Percentiles rank a stretch among this genome's conserved stretches.
phyloP scores from a whole-genome alignment of 2,113 vertebrate genomes.

The Ondatra zibethicus region DNA sequence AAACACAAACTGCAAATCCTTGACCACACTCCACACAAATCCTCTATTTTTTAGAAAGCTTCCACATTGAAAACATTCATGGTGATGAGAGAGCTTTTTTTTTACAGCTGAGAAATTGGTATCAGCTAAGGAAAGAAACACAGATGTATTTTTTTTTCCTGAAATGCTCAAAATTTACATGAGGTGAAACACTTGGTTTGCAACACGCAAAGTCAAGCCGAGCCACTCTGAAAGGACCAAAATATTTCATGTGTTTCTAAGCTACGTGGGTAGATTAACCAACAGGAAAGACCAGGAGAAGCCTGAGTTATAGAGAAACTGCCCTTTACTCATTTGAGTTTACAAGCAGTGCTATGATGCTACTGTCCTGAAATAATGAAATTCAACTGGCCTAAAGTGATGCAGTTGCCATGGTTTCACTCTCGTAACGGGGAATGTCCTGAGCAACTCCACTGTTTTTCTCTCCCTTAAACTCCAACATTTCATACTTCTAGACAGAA shows the following conservation, averaged over 20 bases:
- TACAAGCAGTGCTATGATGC: not conserved
- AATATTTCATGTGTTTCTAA: conserved; percentile 73
- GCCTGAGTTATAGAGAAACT: conserved; percentile 72
- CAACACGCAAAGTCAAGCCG: not conserved
- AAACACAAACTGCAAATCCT: conserved; percentile 4
- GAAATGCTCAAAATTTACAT: not conserved
- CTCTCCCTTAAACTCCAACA: not conserved
- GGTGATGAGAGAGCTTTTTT: not conserved
- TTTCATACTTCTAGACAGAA: not conserved
- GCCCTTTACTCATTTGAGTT: conserved; percentile 40
- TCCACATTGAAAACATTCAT: not conserved
- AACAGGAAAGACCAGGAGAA: conserved; percentile 77
- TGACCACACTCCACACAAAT: not conserved
- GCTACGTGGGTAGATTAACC: conserved; percentile 37
- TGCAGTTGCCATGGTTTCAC: not conserved
- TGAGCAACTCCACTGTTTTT: not conserved
- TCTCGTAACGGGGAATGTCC: not conserved
- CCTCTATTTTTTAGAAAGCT: not conserved
- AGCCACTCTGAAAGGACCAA: conserved; percentile 53
- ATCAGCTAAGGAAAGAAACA: not conserved
- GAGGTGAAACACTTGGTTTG: conserved; percentile 65
- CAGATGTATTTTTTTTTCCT: not conserved
- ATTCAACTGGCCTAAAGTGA: not conserved
- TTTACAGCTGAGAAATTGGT: not conserved
- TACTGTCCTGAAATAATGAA: conserved; percentile 7